Base-by-base conservation (phyloP, 2,888 invertebrate genomes). In the Rhingia campestris region DNA sequence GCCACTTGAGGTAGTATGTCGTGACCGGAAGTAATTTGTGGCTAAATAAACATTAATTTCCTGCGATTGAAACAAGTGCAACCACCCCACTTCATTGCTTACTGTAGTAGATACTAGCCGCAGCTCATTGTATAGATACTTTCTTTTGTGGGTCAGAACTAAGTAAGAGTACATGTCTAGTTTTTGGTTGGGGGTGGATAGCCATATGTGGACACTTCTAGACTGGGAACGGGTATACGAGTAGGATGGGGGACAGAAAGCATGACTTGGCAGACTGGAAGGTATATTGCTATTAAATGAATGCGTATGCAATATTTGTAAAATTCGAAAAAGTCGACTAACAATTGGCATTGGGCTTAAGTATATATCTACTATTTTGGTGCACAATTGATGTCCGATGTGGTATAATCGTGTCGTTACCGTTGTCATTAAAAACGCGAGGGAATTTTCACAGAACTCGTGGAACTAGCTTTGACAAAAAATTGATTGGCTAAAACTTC, bases 11-110 rank as follows among this genome's bases (percentile, higher is more conserved):
- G 67, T 74, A 74, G 63, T 12, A 51, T 82, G 41, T 58, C 88
- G 88, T 87, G 88, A 88, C 87, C 87, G 88, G 88, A 88, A 87
- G 86, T 87, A 77, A 86, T 87, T 87, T 87, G 87, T 86, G 86
- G 86, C 74, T 86, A 86, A 86, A 86, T 87, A 87, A 87, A 87
- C 86, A 87, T 79, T 86, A 86, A 87, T 88, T 86, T 88, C 87
- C 87, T 87, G 86, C 84, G 74, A 80, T 80, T 80, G 74, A 37
- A 84, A 84, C 84, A 84, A 84, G 84, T 84, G 84, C 74, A 80
- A 75, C 61, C 59, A 70, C 47, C n/a, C 70, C 32, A 10, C 53
- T 54, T 51, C 2, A 22, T 22, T 22, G 22, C 22, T 22, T 22
- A 22, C 22, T 2, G 2, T 1, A 22, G 22, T 22, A 22, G 22